Evolutionary conservation across 2,797 vertebrate genomes (phyloP).

Genomic region (Rhabdophis nuchalis): DNA sequence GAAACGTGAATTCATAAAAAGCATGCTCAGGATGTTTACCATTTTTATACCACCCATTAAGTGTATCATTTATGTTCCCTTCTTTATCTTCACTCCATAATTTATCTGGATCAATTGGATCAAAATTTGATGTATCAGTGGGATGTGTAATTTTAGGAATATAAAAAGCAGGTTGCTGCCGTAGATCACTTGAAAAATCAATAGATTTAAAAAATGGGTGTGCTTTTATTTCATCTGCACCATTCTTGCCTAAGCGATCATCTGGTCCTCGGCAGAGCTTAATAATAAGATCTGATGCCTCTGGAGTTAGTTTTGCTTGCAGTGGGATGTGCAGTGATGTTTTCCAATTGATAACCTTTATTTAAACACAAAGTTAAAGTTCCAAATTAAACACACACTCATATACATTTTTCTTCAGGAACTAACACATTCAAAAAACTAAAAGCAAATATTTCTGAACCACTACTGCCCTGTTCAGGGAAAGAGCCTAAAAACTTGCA

Average conservation of each 20-base stretch:
- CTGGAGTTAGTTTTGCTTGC: conserved; percentile 86
- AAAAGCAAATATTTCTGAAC: neutral
- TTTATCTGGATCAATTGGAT: conserved; percentile 95
- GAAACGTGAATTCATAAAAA: conserved; percentile 90
- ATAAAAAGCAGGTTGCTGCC: conserved; percentile 87
- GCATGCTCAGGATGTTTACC: conserved; percentile 93
- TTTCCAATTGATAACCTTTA: conserved; percentile 96
- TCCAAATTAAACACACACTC: neutral
- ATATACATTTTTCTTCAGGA: neutral
- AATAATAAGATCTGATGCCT: conserved; percentile 91
- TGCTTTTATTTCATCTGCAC: conserved; percentile 93
- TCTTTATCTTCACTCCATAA: conserved; percentile 88
- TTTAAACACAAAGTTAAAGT: conserved; percentile 16
- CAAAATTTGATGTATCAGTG: conserved; percentile 96
- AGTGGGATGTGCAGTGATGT: conserved; percentile 88
- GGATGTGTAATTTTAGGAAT: conserved; percentile 94
- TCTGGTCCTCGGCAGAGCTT: conserved; percentile 92
- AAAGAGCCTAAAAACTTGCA: neutral
- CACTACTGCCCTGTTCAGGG: neutral
- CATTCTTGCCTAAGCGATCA: conserved; percentile 91
- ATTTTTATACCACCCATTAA: conserved; percentile 91
- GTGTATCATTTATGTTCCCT: conserved; percentile 86
- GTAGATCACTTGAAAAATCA: conserved; percentile 91
- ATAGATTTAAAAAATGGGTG: conserved; percentile 89
- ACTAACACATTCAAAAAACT: neutral